Base-by-base conservation (phyloP, 2,113 vertebrate genomes). In the Psittacara wagleri region DNA sequence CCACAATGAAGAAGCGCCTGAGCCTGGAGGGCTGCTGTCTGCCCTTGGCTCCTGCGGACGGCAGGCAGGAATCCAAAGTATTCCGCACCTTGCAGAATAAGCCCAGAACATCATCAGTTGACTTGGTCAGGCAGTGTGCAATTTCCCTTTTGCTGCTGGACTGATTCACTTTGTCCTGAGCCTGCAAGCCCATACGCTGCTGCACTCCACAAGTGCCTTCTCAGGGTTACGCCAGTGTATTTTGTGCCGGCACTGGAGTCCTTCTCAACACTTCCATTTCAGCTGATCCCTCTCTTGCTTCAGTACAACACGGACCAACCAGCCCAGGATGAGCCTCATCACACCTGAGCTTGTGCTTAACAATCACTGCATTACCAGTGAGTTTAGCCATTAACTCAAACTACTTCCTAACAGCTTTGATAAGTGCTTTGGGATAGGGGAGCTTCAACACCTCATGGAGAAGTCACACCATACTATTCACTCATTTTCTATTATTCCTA, bases 291-390 rank as follows among this genome's bases (percentile, higher is more conserved):
- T 23, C 59, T 49, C 64, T 13, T 25, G 12, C 22, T 39, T 69
- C 72, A 75, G 27, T 17, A 22, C 44, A 39, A 13, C 20, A 9
- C 0, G 0, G 35, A 43, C 11, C 9, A 28, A 31, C 2, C 75
- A 39, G 62, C 46, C 63, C 44, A 67, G 64, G 39, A 76, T 70
- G 22, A 52, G 74, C 12, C n/a, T 79, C 31, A 0, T 12, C 37
- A 33, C 31, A 52, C 2, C 67, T 3, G 5, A 24, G 29, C 1
- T 2, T 3, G 16, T 29, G 22, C 55, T 74, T 59, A 79, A 70
- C 27, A 17, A 46, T 6, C 80, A 4, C 43, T 35, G 48, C 59
- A 23, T 33, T 15, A 35, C 54, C 67, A 44, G 2, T 4, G 10
- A 29, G 1, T 2, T 23, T 16, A 49, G 7, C 16, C 39, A 62